Base-by-base conservation (phyloP, 2,888 invertebrate genomes). In the Alentia gelatinosa region DNA sequence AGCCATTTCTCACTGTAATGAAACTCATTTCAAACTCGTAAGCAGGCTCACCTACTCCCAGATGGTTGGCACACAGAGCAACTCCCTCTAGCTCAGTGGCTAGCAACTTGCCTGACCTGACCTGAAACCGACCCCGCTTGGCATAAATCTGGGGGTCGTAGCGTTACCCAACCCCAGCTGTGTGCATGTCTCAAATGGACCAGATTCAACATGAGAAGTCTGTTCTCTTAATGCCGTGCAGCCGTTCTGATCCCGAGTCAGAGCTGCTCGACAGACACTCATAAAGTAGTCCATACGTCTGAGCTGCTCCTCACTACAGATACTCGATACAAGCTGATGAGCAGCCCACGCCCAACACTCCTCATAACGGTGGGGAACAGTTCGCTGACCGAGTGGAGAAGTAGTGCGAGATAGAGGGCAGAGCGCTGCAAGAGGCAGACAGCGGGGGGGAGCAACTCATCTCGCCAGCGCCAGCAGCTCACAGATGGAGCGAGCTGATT, bases 1-100 rank as follows among this genome's bases (percentile, higher is more conserved):
- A 39, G 12, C 35, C 86, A 50, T 86, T 86, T 50, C 47, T 86
- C 86, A 86, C 47, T n/a, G 86, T 86, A 86, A 86, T 86, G 86
- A 33, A 86, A 86, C 86, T 86, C 86, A 47, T 86, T 86, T 86
- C 33, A 50, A 86, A 47, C 86, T 86, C 86, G 47, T 86, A 86
- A 86, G 47, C 12, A 12, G 37, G 26, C 26, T 15, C 15, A 47
- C 86, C 86, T 35, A 86, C 26, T 42, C 15, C 42, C 86, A 86
- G 26, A 86, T 86, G 86, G 30, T 26, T 47, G 47, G 33, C 79
- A 26, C 23, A 12, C 9, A 23, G 79, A 35, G 37, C 79, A 23
- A 4, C 79, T 39, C 79, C 5, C 35, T 19, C 37, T 79, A 39
- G 39, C 7, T 79, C 79, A 26, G 79, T 39, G 37, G n/a, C 39